A percentile compares a stretch with the other conserved stretches of the same genome.
Conservation (phyloP, 2,113 vertebrate species). For the Tiliqua scincoides region DNA sequence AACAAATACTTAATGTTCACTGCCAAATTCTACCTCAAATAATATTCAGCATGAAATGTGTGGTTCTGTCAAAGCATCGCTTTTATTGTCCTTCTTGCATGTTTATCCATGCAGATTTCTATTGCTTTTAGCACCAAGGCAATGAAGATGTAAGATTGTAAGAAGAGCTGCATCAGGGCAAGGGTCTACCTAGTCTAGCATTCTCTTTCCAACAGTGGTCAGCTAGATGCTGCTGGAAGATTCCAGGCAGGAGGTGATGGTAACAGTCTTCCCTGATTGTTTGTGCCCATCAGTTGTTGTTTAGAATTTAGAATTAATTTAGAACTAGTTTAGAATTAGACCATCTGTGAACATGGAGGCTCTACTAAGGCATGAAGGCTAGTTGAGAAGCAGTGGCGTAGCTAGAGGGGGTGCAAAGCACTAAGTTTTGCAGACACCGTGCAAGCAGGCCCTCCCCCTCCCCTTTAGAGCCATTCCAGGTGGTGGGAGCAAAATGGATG, state of each 20-base stretch:
- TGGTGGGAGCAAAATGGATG: too few relatives aligned
- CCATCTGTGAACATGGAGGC: background rate
- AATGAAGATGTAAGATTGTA: background rate
- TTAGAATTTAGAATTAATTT: background rate
- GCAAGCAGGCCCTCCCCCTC: too few relatives aligned
- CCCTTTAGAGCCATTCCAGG: too few relatives aligned
- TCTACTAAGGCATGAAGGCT: background rate
- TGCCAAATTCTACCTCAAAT: background rate
- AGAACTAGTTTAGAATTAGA: background rate
- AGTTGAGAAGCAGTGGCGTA: too few relatives aligned
- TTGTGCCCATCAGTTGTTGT: too few relatives aligned
- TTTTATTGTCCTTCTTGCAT: background rate
- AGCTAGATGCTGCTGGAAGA: too few relatives aligned
- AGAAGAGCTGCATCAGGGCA: too few relatives aligned
- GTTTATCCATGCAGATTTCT: background rate
- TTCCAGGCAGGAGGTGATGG: background rate
- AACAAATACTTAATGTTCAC: background rate
- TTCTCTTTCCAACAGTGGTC: too few relatives aligned
- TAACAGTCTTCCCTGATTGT: too few relatives aligned
- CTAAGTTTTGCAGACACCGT: too few relatives aligned
- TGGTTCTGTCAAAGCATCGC: background rate
- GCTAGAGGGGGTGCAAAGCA: too few relatives aligned
- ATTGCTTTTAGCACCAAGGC: background rate
- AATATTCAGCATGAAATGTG: background rate
- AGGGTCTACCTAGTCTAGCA: too few relatives aligned